Conservation (phyloP, 1,140 invertebrate genomes). For the Aphaenogaster rudis region DNA sequence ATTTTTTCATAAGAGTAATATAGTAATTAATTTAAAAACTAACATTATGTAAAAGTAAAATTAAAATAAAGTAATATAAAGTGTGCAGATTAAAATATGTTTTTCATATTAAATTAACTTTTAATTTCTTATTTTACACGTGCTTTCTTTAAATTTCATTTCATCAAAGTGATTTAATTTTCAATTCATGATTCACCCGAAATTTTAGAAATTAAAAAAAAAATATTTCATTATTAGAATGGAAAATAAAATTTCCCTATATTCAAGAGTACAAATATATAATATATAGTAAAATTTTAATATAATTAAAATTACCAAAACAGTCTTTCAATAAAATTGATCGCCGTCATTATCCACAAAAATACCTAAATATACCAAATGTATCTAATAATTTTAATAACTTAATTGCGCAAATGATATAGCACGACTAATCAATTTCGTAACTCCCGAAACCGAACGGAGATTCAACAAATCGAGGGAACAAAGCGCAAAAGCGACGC, state of each 20-base stretch:
- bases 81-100: not conserved
- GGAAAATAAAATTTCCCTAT: not conserved
- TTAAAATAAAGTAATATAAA: not conserved
- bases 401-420: constrained; percentile 20
- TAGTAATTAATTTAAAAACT: not conserved
- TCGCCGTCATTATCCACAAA: not conserved
- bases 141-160: not conserved
- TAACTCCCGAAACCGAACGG: constrained; percentile 9
- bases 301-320: not conserved
- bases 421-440: not conserved
- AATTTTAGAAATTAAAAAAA: not conserved
- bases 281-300: not conserved
- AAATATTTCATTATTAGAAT: not conserved
- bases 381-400: not conserved
- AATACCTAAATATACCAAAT: not conserved
- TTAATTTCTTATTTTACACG: not conserved
- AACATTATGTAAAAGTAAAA: not conserved
- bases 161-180: not conserved
- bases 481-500: constrained; percentile 12
- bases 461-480: constrained; percentile 24
- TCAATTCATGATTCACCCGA: not conserved
- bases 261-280: too few species aligned
- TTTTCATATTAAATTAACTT: not conserved
- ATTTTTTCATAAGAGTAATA: not conserved
- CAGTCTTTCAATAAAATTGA: not conserved